Conservation (phyloP, 1,140 invertebrate genomes). For the Prorops nasuta region DNA sequence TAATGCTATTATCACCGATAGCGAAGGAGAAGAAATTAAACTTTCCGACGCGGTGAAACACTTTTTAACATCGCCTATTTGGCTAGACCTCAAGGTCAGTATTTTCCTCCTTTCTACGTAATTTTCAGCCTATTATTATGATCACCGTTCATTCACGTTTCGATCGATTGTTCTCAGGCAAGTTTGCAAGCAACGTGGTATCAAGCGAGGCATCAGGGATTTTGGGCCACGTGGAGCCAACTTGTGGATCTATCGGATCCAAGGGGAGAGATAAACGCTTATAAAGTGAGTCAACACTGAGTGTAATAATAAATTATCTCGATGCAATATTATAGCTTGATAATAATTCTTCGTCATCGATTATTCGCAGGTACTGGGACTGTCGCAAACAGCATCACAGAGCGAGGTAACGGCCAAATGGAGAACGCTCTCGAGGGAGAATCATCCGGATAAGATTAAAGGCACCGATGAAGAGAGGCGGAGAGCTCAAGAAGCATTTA, state of each 20-base stretch:
- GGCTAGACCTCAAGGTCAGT: conserved; percentile 60
- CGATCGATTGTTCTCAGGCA: conserved; percentile 40
- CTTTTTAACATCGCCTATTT: conserved; percentile 85
- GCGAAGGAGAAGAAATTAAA: conserved; percentile 84
- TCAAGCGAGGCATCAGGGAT: conserved; percentile 77
- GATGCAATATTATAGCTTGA: not conserved
- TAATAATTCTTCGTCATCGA: conserved; percentile 3
- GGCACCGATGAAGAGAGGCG: conserved; percentile 62
- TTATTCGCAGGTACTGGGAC: conserved; percentile 72
- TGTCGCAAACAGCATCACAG: conserved; percentile 75
- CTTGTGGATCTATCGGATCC: conserved; percentile 84
- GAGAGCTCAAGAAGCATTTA: conserved; percentile 81
- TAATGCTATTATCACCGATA: conserved; percentile 83
- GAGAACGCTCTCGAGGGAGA: conserved; percentile 78
- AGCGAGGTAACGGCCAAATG: conserved; percentile 82
- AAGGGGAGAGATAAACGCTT: conserved; percentile 85
- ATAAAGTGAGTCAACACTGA: conserved; percentile 72
- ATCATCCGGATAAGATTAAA: conserved; percentile 90
- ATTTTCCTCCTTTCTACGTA: not conserved
- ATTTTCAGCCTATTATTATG: no score
- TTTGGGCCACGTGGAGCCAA: conserved; percentile 78
- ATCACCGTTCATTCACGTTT: no score
- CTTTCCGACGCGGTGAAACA: conserved; percentile 84
- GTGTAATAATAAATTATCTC: not conserved
- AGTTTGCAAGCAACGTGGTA: conserved; percentile 70